Percentiles rank a stretch among this genome's conserved stretches.
Conservation (phyloP, 1,140 invertebrate genomes). For the Drosophila pachea region DNA sequence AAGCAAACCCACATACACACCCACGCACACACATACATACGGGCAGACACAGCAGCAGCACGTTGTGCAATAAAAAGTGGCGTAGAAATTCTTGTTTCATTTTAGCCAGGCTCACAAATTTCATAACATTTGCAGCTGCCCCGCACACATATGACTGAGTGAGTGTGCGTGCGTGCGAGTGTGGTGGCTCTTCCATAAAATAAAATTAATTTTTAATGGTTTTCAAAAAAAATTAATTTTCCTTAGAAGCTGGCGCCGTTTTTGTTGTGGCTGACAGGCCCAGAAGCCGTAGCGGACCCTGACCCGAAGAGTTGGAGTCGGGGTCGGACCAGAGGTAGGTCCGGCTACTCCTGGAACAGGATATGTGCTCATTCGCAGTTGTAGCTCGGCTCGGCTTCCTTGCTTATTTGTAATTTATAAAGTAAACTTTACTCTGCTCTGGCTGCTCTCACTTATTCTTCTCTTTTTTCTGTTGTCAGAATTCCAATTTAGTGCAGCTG, state of each 20-base stretch:
- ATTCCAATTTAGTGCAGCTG: slow-evolving; percentile 47
- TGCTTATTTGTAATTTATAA: slow-evolving; percentile 77
- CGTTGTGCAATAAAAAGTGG: slow-evolving; percentile 44
- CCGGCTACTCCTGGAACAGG: background rate
- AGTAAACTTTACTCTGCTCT: slow-evolving; percentile 61
- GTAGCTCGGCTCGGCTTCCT: slow-evolving; percentile 22
- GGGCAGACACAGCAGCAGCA: background rate
- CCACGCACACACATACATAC: slow-evolving; percentile 5
- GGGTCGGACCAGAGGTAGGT: background rate
- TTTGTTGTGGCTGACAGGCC: slow-evolving; percentile 53
- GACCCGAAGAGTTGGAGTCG: background rate
- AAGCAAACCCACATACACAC: slow-evolving; percentile 26
- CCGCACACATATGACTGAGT: slow-evolving; percentile 15
- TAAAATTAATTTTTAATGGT: slow-evolving; percentile 76
- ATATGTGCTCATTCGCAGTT: slow-evolving; percentile 11
- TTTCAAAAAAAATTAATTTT: slow-evolving; percentile 75
- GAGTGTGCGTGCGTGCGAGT: slow-evolving; percentile 6
- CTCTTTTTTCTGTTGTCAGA: slow-evolving; percentile 13
- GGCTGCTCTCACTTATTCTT: slow-evolving; percentile 29
- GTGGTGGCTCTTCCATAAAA: slow-evolving; percentile 51
- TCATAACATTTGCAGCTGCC: slow-evolving; percentile 56
- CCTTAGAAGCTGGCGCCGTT: slow-evolving; percentile 55
- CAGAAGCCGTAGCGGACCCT: background rate
- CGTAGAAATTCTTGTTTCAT: slow-evolving; percentile 42
- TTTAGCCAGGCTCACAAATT: slow-evolving; percentile 29